Evolutionary conservation across 2,113 vertebrate species (phyloP).

Genomic region (Argyrosomus japonicus): DNA sequence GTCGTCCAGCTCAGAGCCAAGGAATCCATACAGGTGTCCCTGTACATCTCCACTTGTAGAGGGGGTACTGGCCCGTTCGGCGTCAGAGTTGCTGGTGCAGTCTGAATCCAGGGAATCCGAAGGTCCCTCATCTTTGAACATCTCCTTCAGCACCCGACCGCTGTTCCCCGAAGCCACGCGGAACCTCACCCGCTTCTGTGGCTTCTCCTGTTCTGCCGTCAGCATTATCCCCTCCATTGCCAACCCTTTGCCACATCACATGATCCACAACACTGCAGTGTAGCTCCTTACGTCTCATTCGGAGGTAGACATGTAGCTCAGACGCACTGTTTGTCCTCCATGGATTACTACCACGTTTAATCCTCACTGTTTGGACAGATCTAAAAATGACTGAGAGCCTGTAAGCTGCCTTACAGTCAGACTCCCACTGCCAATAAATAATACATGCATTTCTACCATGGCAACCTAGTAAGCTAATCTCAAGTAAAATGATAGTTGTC

Average conservation of each 20-base stretch:
- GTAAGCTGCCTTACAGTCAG: conserved; percentile 80
- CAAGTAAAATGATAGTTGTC: conserved; percentile 89
- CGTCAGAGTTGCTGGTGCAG: conserved; percentile 90
- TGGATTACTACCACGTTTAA: conserved; percentile 75
- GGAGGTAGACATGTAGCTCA: conserved; percentile 58
- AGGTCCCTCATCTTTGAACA: conserved; percentile 90
- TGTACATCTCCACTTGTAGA: conserved; percentile 87
- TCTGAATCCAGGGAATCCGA: conserved; percentile 92
- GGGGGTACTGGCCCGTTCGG: conserved; percentile 87
- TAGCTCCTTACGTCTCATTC: conserved; percentile 67
- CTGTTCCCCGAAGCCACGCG: conserved; percentile 94
- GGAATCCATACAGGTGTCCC: conserved; percentile 82
- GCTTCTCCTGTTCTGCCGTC: conserved; percentile 82
- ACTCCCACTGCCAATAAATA: conserved; percentile 87
- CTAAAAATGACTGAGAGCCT: conserved; percentile 79
- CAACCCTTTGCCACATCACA: conserved; percentile 81
- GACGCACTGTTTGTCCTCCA: conserved; percentile 64
- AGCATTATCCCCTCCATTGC: conserved; percentile 82
- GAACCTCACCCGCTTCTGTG: conserved; percentile 92
- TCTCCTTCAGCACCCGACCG: conserved; percentile 94
- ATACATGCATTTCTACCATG: conserved; percentile 91
- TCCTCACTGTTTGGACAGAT: conserved; percentile 70
- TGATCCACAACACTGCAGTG: conserved; percentile 73
- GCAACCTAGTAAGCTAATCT: conserved; percentile 87
- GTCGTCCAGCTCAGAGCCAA: conserved; percentile 87